phyloP scores from a whole-genome alignment of 2,888 invertebrate species.

The Agrypnus murinus region DNA sequence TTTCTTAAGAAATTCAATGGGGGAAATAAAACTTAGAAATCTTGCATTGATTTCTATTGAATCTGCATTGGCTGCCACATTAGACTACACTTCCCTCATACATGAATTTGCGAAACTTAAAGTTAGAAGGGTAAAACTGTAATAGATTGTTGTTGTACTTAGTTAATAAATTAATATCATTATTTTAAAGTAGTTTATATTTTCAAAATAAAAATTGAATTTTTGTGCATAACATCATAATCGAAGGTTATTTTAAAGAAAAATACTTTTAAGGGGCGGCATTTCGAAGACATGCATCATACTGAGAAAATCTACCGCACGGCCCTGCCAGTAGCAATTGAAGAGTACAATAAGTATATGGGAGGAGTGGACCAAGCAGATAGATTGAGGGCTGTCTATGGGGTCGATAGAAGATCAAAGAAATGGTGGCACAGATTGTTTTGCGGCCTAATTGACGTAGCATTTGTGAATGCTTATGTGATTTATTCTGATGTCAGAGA shows the following conservation, averaged over 20 bases:
- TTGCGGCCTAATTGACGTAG: no score
- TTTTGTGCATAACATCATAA: constrained; percentile 24
- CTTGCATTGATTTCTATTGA: constrained; percentile 36
- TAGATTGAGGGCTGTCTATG: no score
- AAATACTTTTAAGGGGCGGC: constrained; percentile 23
- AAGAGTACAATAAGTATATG: no score
- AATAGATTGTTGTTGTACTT: background rate
- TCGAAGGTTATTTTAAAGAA: constrained; percentile 12
- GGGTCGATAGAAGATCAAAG: no score
- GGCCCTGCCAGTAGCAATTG: no score
- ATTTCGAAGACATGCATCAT: no score
- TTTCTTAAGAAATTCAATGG: constrained; percentile 25
- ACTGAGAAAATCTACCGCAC: no score
- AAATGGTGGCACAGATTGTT: no score
- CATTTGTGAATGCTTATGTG: no score
- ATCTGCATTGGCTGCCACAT: constrained; percentile 41
- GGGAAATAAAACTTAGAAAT: constrained; percentile 29
- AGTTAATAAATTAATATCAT: constrained; percentile 29
- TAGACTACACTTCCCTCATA: constrained; percentile 46
- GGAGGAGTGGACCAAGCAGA: no score
- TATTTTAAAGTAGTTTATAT: constrained; percentile 39
- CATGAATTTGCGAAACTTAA: constrained; percentile 46
- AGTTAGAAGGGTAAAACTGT: constrained; percentile 39
- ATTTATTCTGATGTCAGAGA: no score
- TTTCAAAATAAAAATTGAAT: constrained; percentile 36